Percentiles rank a stretch among this genome's conserved stretches.
These are phyloP conservation scores for Thereuonema tuberculata DNA, from an alignment of 1,140 invertebrate species.

Conservation along the genomic window DNA sequence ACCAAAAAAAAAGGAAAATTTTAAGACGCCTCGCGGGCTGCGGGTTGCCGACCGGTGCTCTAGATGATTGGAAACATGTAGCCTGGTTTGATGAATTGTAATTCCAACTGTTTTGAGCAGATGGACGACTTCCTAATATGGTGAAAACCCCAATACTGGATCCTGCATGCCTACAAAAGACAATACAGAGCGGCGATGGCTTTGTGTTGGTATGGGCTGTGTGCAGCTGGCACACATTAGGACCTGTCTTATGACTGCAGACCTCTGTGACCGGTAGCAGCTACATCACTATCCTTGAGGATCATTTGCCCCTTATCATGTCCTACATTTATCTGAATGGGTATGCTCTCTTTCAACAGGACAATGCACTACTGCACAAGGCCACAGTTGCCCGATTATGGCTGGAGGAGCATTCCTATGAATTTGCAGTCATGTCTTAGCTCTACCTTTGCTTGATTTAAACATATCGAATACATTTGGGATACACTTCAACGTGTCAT, in stretches of 20 bases:
- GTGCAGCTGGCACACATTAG: not conserved
- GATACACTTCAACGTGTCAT: no score
- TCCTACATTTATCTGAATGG: not conserved
- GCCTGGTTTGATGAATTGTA: not conserved
- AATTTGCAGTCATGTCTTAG: not conserved
- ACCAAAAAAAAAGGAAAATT: no score
- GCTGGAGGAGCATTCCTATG: not conserved
- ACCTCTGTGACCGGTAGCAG: no score
- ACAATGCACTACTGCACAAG: no score
- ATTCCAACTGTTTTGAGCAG: not conserved
- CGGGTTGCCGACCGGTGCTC: no score
- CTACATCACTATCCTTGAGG: no score
- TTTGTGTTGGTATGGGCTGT: not conserved
- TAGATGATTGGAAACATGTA: not conserved
- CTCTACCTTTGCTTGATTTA: no score
- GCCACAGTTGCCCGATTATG: no score
- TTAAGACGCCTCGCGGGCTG: no score
- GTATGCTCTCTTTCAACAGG: not conserved
- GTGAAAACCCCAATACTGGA: not conserved
- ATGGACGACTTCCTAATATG: not conserved
- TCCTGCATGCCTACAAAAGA: not conserved
- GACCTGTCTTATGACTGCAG: no score
- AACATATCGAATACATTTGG: not conserved
- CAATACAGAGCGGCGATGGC: not conserved
- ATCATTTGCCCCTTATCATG: no score